phyloP scores from a whole-genome alignment of 2,797 vertebrate species.

The Bovichtus diacanthus region DNA sequence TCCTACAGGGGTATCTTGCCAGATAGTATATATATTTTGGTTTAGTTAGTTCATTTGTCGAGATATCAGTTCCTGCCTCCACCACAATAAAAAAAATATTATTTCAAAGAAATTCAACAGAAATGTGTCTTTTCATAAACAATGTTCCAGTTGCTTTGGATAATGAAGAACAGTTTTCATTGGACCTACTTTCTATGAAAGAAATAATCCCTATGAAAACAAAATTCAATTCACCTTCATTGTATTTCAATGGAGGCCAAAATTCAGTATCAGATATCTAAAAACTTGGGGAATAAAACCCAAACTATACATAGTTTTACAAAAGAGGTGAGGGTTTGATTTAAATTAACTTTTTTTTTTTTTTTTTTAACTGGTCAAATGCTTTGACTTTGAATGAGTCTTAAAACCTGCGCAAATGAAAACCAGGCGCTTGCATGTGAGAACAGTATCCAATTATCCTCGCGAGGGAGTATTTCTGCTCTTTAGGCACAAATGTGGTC shows the following conservation, averaged over 20 bases:
- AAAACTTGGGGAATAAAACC: not conserved
- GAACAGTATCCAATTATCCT: too few species aligned
- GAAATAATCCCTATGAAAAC: not conserved
- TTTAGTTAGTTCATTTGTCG: not conserved
- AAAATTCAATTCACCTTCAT: not conserved
- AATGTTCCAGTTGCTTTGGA: not conserved
- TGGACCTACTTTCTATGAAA: not conserved
- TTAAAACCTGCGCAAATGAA: too few species aligned
- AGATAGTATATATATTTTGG: too few species aligned
- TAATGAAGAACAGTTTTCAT: not conserved
- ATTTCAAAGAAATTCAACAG: not conserved
- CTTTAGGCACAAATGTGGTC: too few species aligned
- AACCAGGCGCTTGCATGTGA: too few species aligned
- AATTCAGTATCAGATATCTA: not conserved
- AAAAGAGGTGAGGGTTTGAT: not conserved
- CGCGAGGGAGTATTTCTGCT: too few species aligned
- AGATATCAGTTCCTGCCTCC: not conserved
- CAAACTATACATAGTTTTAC: not conserved
- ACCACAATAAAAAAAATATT: not conserved
- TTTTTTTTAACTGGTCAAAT: too few species aligned
- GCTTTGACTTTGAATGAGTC: too few species aligned
- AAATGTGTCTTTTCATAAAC: not conserved
- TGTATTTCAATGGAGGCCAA: not conserved
- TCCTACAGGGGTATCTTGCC: not conserved
- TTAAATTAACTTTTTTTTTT: too few species aligned